phyloP scores from a whole-genome alignment of 2,888 invertebrate species.

The Chymomyza caudatula region DNA sequence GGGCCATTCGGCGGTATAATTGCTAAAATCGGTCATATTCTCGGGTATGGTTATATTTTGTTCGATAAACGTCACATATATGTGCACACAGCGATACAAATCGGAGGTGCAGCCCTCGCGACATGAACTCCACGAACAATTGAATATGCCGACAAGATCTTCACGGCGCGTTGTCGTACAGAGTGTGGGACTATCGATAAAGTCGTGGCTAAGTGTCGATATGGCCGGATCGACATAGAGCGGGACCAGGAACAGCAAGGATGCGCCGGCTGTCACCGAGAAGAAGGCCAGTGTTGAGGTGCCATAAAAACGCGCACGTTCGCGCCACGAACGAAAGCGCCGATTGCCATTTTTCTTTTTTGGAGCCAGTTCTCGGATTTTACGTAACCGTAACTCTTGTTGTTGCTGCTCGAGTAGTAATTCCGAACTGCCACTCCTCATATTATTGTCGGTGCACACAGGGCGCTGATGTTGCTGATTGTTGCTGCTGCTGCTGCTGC shows the following conservation, averaged over 20 bases:
- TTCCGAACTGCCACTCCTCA: slow-evolving; percentile 88
- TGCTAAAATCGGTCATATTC: slow-evolving; percentile 76
- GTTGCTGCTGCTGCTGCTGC: slow-evolving; percentile 56
- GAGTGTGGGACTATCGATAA: slow-evolving; percentile 89
- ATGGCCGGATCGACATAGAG: slow-evolving; percentile 91
- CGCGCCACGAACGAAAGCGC: slow-evolving; percentile 81
- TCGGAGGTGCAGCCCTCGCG: slow-evolving; percentile 93
- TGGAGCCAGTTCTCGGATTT: slow-evolving; percentile 81
- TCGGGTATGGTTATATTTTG: slow-evolving; percentile 78
- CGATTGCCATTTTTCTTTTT: slow-evolving; percentile 79
- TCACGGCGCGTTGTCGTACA: slow-evolving; percentile 90
- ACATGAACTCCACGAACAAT: slow-evolving; percentile 95
- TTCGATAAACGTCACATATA: slow-evolving; percentile 81
- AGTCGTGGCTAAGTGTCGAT: slow-evolving; percentile 91
- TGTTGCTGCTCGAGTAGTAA: slow-evolving; percentile 87
- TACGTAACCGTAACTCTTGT: slow-evolving; percentile 83
- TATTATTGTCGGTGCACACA: slow-evolving; percentile 80
- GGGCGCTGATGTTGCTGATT: slow-evolving; percentile 71
- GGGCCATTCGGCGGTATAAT: slow-evolving; percentile 77
- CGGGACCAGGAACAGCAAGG: slow-evolving; percentile 85
- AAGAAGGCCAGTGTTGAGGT: slow-evolving; percentile 85
- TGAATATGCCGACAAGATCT: slow-evolving; percentile 90
- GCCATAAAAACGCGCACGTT: slow-evolving; percentile 85
- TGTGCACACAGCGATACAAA: slow-evolving; percentile 83
- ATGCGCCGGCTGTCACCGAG: slow-evolving; percentile 85